phyloP scores from a whole-genome alignment of 2,113 vertebrate genomes.

The Silurus meridionalis region DNA sequence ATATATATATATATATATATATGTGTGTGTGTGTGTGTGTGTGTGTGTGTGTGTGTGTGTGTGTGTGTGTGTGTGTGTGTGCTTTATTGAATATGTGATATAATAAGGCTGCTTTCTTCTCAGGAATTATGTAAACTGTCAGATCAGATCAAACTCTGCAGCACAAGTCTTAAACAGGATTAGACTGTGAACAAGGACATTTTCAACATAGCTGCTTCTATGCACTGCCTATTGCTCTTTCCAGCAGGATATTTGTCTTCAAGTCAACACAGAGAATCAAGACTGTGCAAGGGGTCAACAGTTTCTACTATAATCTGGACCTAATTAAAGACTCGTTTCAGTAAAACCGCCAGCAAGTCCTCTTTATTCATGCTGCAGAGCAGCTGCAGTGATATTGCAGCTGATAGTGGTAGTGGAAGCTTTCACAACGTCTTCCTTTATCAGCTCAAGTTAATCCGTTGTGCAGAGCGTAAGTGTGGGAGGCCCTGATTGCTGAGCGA shows the following conservation, averaged over 20 bases:
- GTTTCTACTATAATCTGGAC: constrained; percentile 15
- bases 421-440: constrained; percentile 25
- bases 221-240: background rate
- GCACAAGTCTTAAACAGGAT: constrained; percentile 2
- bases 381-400: constrained; percentile 4
- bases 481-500: constrained; percentile 40
- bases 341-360: constrained; percentile 26
- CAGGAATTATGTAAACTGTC: background rate
- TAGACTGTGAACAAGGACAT: background rate
- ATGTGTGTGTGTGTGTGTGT: too few species aligned
- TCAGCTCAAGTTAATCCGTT: constrained; percentile 46
- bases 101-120: too few species aligned
- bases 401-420: constrained; percentile 37
- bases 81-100: too few species aligned
- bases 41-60: too few species aligned
- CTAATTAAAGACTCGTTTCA: constrained; percentile 28
- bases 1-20: too few species aligned
- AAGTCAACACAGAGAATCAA: background rate
- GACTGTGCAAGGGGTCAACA: background rate
- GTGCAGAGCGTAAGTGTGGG: constrained; percentile 31
- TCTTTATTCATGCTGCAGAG: constrained; percentile 21
- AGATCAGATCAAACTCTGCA: background rate
- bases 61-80: too few species aligned
- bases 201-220: background rate
- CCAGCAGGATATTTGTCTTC: background rate